phyloP scores from a whole-genome alignment of 2,797 vertebrate species.

The Pangasius djambal region DNA sequence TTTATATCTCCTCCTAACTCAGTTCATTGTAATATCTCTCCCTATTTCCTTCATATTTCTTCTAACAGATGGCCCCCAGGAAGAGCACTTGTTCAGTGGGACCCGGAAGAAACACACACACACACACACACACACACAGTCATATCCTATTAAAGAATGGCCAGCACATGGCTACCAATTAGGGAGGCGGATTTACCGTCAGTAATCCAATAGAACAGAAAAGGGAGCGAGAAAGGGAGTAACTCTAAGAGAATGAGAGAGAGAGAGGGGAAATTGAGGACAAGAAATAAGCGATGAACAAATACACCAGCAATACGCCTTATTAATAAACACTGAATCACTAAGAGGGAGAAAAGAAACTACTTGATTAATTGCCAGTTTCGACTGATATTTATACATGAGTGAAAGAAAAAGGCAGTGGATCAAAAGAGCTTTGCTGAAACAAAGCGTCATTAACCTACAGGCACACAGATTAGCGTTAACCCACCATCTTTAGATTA shows the following conservation, averaged over 20 bases:
- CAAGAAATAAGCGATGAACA: neutral
- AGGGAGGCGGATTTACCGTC: constrained; percentile 71
- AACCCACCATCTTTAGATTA: constrained; percentile 51
- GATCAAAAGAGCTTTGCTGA: constrained; percentile 11
- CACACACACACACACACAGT: constrained; percentile 51
- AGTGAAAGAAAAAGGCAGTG: constrained; percentile 33
- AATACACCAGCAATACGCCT: neutral
- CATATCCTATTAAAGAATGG: constrained; percentile 79
- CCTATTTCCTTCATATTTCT: constrained; percentile 8
- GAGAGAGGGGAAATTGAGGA: neutral
- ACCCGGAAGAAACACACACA: constrained; percentile 35
- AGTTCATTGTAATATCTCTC: neutral
- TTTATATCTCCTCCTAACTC: neutral
- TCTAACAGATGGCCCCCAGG: constrained; percentile 74
- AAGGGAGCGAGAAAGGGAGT: constrained; percentile 12
- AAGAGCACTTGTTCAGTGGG: constrained; percentile 55
- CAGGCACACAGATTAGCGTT: constrained; percentile 49
- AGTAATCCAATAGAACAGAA: constrained; percentile 69
- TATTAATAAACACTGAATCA: constrained; percentile 28
- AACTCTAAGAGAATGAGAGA: neutral
- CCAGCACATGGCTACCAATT: constrained; percentile 75
- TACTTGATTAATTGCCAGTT: neutral
- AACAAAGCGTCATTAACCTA: constrained; percentile 43
- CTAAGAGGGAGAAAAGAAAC: neutral
- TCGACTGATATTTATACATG: neutral